These are phyloP conservation scores for Seriola dumerili DNA, from an alignment of 2,113 vertebrate genomes.

Conservation along the genomic window DNA sequence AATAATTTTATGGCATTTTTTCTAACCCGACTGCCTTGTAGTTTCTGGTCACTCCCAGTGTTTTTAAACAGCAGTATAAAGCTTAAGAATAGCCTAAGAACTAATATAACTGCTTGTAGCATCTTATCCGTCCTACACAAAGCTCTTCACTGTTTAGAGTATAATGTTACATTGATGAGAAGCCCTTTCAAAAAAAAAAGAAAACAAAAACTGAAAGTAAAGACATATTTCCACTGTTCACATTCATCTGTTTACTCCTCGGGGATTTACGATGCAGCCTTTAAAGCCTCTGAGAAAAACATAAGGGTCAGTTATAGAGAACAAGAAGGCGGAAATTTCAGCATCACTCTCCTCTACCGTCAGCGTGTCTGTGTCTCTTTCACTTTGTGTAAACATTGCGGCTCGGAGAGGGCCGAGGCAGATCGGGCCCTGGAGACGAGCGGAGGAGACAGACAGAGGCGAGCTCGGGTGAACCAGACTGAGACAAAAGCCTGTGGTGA, in stretches of 20 bases:
- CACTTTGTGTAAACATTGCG: constrained; percentile 67
- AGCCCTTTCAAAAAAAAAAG: not conserved
- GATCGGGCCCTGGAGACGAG: constrained; percentile 46
- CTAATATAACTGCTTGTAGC: not conserved
- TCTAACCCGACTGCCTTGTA: not conserved
- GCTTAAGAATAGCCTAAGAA: not conserved
- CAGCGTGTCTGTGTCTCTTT: constrained; percentile 57
- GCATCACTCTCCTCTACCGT: constrained; percentile 37
- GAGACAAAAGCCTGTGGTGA: constrained; percentile 64
- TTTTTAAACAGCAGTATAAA: not conserved
- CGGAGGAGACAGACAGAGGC: constrained; percentile 57
- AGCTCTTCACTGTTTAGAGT: constrained; percentile 8
- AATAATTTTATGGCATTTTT: not conserved
- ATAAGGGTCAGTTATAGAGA: constrained; percentile 30
- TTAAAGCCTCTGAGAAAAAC: constrained; percentile 55
- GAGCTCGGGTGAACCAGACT: constrained; percentile 33
- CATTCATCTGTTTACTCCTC: constrained; percentile 46
- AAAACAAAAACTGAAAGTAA: not conserved
- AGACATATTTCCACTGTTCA: constrained; percentile 12
- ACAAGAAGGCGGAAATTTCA: constrained; percentile 33
- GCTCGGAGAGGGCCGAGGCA: constrained; percentile 33
- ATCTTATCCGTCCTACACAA: not conserved
- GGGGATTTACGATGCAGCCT: constrained; percentile 38
- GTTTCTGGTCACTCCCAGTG: not conserved
- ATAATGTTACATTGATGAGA: constrained; percentile 10